Percentiles rank a stretch among this genome's conserved stretches.
These are phyloP conservation scores for Cardiocondyla obscurior DNA, from an alignment of 1,140 invertebrate genomes.

Conservation along the genomic window DNA sequence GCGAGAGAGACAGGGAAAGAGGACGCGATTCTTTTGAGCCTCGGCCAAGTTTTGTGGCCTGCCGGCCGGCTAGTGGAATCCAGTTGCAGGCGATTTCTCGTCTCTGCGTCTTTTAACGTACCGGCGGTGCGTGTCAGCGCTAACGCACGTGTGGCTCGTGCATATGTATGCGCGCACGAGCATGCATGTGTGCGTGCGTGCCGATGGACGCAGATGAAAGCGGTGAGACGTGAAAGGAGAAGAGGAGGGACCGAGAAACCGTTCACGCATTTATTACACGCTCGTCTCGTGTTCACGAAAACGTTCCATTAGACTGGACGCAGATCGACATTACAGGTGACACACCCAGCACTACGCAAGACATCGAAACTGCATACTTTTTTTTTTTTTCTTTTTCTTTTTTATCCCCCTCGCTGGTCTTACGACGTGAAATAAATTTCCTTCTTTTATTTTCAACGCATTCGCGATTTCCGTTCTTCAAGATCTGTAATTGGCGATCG, in stretches of 20 bases:
- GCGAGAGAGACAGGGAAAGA: background rate
- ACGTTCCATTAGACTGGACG: constrained; percentile 65
- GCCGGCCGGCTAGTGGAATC: constrained; percentile 69
- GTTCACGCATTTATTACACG: constrained; percentile 67
- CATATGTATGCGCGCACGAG: background rate
- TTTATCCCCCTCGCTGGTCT: background rate
- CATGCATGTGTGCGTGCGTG: constrained; percentile 6
- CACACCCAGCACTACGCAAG: background rate
- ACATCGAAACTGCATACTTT: no score
- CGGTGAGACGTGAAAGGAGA: background rate
- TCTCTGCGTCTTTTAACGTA: constrained; percentile 68
- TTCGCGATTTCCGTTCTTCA: background rate
- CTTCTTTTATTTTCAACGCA: background rate
- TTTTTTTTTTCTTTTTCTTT: background rate
- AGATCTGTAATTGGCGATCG: background rate
- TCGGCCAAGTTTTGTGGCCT: constrained; percentile 71
- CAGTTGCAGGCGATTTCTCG: constrained; percentile 72
- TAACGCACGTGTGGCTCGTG: background rate
- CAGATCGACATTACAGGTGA: constrained; percentile 22
- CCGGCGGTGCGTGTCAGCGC: constrained; percentile 44
- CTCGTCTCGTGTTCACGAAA: constrained; percentile 61
- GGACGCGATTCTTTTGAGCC: constrained; percentile 68
- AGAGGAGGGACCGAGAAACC: constrained; percentile 48
- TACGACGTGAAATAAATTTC: background rate
- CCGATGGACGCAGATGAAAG: constrained; percentile 19